A percentile compares a stretch with the other conserved stretches of the same genome.
Evolutionary conservation across 2,113 vertebrate genomes (phyloP).

Genomic region (Pteruthius melanotis): DNA sequence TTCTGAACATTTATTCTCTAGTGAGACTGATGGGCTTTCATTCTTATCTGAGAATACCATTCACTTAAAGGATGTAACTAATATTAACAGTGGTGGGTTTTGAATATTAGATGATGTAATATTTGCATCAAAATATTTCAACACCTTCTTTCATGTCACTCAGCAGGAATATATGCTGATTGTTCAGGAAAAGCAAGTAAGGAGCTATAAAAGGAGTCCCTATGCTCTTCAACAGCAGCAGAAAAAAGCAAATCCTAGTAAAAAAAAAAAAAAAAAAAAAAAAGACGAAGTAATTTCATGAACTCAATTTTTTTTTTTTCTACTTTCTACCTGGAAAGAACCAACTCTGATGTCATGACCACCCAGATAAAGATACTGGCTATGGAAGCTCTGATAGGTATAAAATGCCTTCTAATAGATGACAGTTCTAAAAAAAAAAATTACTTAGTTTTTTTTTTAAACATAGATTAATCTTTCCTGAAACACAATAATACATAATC

Average conservation of each 20-base stretch:
- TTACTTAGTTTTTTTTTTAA: not conserved
- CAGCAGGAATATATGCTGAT: conserved; percentile 1
- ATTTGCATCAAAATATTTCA: not conserved
- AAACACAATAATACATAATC: conserved; percentile 24
- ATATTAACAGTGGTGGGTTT: not conserved
- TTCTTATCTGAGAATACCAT: not conserved
- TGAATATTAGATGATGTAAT: not conserved
- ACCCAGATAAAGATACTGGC: not conserved
- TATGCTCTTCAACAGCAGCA: not conserved
- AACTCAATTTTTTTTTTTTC: not conserved
- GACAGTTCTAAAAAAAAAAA: not conserved
- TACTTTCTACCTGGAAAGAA: not conserved
- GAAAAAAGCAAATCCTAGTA: not conserved
- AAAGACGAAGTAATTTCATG: not conserved
- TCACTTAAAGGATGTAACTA: not conserved
- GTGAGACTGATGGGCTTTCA: not conserved
- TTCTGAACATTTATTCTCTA: not conserved
- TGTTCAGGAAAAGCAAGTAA: not conserved
- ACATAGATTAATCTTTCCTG: not conserved
- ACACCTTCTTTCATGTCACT: not conserved
- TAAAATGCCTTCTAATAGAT: not conserved
- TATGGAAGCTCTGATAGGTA: not conserved
- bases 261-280: not conserved
- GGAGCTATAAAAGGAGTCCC: not conserved
- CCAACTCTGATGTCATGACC: not conserved